Evolutionary conservation across 2,797 vertebrate genomes (phyloP).

Genomic region (Rachycentron canadum): DNA sequence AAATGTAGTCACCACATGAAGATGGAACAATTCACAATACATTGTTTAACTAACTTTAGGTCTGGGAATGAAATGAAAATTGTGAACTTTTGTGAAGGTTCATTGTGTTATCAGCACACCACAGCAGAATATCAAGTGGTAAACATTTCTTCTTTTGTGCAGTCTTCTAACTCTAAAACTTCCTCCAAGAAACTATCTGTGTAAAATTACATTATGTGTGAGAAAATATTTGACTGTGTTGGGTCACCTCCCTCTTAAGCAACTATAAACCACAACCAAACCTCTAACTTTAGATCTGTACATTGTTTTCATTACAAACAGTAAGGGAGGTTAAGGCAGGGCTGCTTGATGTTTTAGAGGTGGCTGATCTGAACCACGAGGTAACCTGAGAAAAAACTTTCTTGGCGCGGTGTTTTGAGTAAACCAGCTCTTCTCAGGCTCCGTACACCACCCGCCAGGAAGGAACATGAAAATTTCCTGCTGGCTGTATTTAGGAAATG

Average conservation of each 20-base stretch:
- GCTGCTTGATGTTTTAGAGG: too few species aligned
- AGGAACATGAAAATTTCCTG: too few species aligned
- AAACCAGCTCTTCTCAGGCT: too few species aligned
- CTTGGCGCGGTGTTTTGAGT: too few species aligned
- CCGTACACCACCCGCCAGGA: too few species aligned
- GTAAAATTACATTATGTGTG: background rate
- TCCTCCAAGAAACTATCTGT: constrained; percentile 2
- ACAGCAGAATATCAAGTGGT: background rate
- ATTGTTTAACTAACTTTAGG: background rate
- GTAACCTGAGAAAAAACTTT: too few species aligned
- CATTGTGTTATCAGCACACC: background rate
- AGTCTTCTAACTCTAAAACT: background rate
- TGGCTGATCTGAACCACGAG: too few species aligned
- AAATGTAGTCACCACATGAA: background rate
- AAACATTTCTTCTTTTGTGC: background rate
- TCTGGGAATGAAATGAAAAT: background rate
- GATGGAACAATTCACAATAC: background rate
- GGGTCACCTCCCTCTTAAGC: constrained; percentile 20
- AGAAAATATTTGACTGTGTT: constrained; percentile 14
- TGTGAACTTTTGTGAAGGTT: background rate
- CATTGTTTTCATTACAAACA: constrained; percentile 1
- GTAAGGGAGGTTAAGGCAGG: too few species aligned
- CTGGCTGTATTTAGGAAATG: background rate
- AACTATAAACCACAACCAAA: constrained; percentile 39
- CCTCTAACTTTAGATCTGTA: constrained; percentile 5